Evolutionary conservation across 2,113 vertebrate species (phyloP), one percentile per base, ranked within the genome.

Genomic region (Xenopus laevis): DNA sequence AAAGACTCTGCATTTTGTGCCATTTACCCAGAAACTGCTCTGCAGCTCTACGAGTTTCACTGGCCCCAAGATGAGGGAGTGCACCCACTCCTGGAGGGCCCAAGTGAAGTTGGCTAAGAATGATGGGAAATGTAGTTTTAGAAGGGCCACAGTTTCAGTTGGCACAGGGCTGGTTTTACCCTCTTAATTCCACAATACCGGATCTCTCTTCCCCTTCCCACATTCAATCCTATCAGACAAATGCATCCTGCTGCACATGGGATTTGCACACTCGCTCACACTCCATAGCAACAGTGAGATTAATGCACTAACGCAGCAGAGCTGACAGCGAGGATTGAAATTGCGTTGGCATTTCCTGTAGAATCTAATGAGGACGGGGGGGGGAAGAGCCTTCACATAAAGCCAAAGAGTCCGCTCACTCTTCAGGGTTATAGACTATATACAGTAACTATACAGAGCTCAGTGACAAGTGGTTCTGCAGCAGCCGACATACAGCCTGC

Each of bases 1-100:
- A 57, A 52, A 52, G 44, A 10, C 65, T 52, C 13, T 53, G 45
- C 44, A 61, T 44, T 62, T 53, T 75, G 61, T 23, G 52, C 21
- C 65, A 62, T 60, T 50, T 16, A 9, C 58, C 18, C 18, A 15
- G 18, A 18, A 16, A n/a, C n/a, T n/a, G 23, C 23, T 27, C 23
- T 27, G 23, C 1, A 57, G 7, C 23, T 27, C 23, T 27, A 1
- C 23, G 4, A 27, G 23, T 27, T 27, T 27, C 23, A 40, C 33
- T 40, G 33, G 33, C 33, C 33, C n/a, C n/a, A n/a, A n/a, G n/a
- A n/a, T n/a, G n/a, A n/a, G n/a, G n/a, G n/a, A n/a, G n/a, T n/a
- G n/a, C n/a, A n/a, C n/a, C n/a, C n/a, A n/a, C n/a, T n/a, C n/a
- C n/a, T n/a, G n/a, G n/a, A n/a, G n/a, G n/a, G n/a, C n/a, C n/a